Evolutionary conservation across 2,888 invertebrate species (phyloP).

Genomic region (Neuroscelio doddi): DNA sequence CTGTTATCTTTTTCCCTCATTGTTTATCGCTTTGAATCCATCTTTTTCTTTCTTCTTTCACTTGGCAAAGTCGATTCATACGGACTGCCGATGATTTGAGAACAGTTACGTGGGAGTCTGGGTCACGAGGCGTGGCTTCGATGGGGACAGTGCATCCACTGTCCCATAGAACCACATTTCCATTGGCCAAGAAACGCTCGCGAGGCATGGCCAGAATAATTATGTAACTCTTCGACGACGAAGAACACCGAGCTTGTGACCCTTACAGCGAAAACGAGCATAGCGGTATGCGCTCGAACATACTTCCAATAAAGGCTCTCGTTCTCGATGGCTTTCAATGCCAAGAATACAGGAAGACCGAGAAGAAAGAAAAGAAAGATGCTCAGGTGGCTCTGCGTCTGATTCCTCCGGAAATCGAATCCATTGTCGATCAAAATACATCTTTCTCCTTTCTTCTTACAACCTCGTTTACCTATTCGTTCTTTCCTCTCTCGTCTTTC

Average conservation of each 20-base stretch:
- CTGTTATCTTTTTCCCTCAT: slow-evolving; percentile 45
- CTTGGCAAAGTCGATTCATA: slow-evolving; percentile 53
- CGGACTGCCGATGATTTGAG: slow-evolving; percentile 66
- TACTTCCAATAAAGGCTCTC: slow-evolving; percentile 43
- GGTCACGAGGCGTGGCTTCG: slow-evolving; percentile 72
- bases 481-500: no score
- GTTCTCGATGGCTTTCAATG: slow-evolving; percentile 41
- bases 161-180: slow-evolving; percentile 68
- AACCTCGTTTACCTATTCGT: no score
- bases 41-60: slow-evolving; percentile 32
- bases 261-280: slow-evolving; percentile 45
- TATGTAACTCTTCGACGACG: slow-evolving; percentile 61
- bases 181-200: slow-evolving; percentile 70
- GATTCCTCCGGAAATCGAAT: slow-evolving; percentile 25
- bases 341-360: slow-evolving; percentile 42
- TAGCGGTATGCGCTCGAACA: slow-evolving; percentile 41
- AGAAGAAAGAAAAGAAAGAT: slow-evolving; percentile 39
- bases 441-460: neutral
- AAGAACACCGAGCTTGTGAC: slow-evolving; percentile 44
- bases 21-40: slow-evolving; percentile 39
- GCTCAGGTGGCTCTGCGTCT: slow-evolving; percentile 18
- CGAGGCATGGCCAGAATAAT: slow-evolving; percentile 68
- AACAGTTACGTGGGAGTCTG: slow-evolving; percentile 72
- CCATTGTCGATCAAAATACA: slow-evolving; percentile 21
- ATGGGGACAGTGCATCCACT: slow-evolving; percentile 64